Conservation (phyloP, 2,888 invertebrate genomes). For the Hydroisotoma schaefferi region DNA sequence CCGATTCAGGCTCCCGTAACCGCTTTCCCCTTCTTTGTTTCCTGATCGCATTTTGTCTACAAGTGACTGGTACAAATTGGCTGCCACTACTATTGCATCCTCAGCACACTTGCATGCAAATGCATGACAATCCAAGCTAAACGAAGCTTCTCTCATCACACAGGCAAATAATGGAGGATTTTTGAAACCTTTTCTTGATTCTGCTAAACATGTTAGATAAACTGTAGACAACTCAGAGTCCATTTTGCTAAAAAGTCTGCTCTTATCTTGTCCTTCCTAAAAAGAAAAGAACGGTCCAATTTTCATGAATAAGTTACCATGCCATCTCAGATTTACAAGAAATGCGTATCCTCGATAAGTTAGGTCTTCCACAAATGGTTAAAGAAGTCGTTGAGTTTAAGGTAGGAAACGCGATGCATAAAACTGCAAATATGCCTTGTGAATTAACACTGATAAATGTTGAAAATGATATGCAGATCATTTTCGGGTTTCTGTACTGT, state of each 20-base stretch:
- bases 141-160: conserved; percentile 75
- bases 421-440: no score
- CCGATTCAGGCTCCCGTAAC: conserved; percentile 46
- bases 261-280: conserved; percentile 47
- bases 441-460: no score
- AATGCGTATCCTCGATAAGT: no score
- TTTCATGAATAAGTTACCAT: not conserved
- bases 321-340: no score
- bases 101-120: conserved; percentile 85
- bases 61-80: conserved; percentile 82
- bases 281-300: not conserved
- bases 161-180: conserved; percentile 59
- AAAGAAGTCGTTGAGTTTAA: not conserved
- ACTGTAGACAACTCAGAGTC: conserved; percentile 38
- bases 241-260: conserved; percentile 44
- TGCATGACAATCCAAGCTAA: conserved; percentile 82
- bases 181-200: conserved; percentile 51
- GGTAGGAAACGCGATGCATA: no score
- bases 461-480: no score
- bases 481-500: no score
- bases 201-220: conserved; percentile 51
- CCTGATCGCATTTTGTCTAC: conserved; percentile 61
- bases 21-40: conserved; percentile 48
- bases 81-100: conserved; percentile 87
- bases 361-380: no score